Base-by-base conservation (phyloP, 2,888 invertebrate genomes). In the Aporophyla nigra region DNA sequence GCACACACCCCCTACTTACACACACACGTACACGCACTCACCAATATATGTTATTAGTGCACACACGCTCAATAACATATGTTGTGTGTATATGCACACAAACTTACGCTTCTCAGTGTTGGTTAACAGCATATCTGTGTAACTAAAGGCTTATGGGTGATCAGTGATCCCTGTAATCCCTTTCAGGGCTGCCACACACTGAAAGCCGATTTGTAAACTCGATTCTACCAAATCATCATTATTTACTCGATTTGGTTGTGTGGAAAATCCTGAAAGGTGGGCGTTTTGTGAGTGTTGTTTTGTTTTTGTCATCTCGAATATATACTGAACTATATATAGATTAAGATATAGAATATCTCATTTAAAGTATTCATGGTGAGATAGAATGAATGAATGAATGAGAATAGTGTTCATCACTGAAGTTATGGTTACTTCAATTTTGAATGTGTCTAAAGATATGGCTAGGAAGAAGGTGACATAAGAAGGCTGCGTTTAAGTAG, bases 91-190 rank as follows among this genome's bases (percentile, higher is more conserved):
- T 53, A 51, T 58, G 59, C 49, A 65, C 74, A 78, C 71, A 70
- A 53, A 72, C 63, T 56, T 53, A 33, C 58, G 21, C 58, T 27
- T 51, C 68, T 19, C 69, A 70, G 85, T 86, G 74, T 81, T 83
- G 70, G 86, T 84, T 89, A 91, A 91, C 88, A 86, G 90, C 88
- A 80, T 85, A 89, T 85, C 87, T 78, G 61, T 89, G 91, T 91
- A 82, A 82, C 85, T 75, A 81, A 81, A 75, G 80, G 90, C 87
- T 88, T 88, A 90, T 84, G 81, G 70, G 68, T 78, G 83, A 90
- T 88, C 88, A 84, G 70, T 77, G 79, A 87, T 87, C 87, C 85
- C 75, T 80, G 83, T 87, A 86, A 89, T 87, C 84, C 85, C 49
- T 21, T 67, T 9, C 79, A 87, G 90, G 88, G 86, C 74, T 83